These are phyloP conservation scores for Cataglyphis rosenhaueri DNA, from an alignment of 2,888 invertebrate species.

Conservation along the genomic window DNA sequence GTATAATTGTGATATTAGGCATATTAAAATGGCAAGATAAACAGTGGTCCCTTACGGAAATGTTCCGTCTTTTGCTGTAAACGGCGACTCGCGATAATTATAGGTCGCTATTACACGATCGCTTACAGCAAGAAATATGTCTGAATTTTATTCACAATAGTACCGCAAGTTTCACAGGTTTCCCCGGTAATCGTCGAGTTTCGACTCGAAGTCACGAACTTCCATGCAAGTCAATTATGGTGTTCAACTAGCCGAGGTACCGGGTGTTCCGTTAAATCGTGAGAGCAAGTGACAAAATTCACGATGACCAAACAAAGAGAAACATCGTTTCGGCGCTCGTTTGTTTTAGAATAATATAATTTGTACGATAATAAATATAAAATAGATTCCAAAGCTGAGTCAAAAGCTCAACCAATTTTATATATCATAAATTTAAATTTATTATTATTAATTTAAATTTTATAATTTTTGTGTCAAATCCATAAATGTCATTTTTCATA, in stretches of 20 bases:
- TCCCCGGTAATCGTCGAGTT: conserved; percentile 50
- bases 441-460: too few species aligned
- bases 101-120: conserved; percentile 26
- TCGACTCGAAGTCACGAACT: conserved; percentile 74
- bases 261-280: conserved; percentile 70
- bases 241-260: conserved; percentile 81
- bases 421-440: not conserved
- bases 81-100: conserved; percentile 39
- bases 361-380: not conserved
- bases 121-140: conserved; percentile 33
- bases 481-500: not conserved
- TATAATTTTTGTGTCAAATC: not conserved
- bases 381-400: not conserved
- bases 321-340: not conserved
- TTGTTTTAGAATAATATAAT: not conserved
- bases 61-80: conserved; percentile 7
- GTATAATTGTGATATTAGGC: not conserved
- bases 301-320: conserved; percentile 46
- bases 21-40: not conserved
- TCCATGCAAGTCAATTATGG: conserved; percentile 77
- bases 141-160: conserved; percentile 53
- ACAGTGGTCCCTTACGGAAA: conserved; percentile 6
- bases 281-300: conserved; percentile 64
- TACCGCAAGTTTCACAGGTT: conserved; percentile 66
- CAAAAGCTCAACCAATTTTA: not conserved